Conservation (phyloP, 2,797 vertebrate genomes). For the Echiichthys vipera region DNA sequence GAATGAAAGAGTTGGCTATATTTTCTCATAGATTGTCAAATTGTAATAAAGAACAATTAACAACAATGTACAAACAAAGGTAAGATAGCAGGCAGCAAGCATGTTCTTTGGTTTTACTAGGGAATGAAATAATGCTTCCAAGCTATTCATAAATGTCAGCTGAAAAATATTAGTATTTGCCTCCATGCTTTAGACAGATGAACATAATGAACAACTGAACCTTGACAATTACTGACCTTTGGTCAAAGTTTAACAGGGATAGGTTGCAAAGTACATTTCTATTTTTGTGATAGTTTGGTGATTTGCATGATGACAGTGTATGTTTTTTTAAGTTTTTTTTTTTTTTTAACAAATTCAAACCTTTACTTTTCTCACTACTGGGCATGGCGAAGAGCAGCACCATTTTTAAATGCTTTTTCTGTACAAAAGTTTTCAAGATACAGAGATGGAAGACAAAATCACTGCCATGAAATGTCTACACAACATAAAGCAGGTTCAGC, state of each 20-base stretch:
- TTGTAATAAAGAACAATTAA: neutral
- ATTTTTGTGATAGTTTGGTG: slow-evolving; percentile 31
- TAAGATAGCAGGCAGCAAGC: neutral
- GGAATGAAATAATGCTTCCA: slow-evolving; percentile 9
- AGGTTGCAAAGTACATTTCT: slow-evolving; percentile 23
- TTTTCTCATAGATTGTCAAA: neutral
- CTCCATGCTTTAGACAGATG: neutral
- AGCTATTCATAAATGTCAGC: slow-evolving; percentile 15
- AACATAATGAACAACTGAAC: slow-evolving; percentile 9
- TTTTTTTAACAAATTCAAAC: neutral
- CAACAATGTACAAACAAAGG: no score
- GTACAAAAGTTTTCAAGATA: slow-evolving; percentile 1
- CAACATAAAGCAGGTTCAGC: slow-evolving; percentile 17
- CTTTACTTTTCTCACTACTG: slow-evolving; percentile 31
- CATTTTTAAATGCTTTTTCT: slow-evolving; percentile 12
- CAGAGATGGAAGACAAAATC: slow-evolving; percentile 8
- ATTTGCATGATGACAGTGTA: slow-evolving; percentile 50
- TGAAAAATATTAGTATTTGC: neutral
- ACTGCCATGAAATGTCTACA: slow-evolving; percentile 19
- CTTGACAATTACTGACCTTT: slow-evolving; percentile 23
- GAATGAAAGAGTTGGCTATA: neutral
- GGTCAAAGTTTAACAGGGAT: slow-evolving; percentile 7
- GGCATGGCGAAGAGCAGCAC: slow-evolving; percentile 23
- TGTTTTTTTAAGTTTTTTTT: slow-evolving; percentile 21
- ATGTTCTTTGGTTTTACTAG: slow-evolving; percentile 22